Conservation (phyloP, 2,888 invertebrate genomes). For the Augiades crinisus region DNA sequence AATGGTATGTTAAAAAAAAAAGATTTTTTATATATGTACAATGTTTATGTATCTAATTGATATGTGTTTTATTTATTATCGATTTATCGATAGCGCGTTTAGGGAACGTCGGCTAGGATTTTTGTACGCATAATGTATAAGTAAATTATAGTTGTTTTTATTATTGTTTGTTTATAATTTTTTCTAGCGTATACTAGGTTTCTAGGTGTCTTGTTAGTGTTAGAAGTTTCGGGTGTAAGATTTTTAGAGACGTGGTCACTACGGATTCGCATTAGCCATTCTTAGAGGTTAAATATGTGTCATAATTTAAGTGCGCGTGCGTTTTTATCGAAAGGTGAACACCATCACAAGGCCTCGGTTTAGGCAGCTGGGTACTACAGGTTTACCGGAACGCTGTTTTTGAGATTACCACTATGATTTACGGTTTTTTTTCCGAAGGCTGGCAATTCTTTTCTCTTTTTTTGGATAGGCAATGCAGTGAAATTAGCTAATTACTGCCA, state of each 20-base stretch:
- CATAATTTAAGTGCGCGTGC: conserved; percentile 50
- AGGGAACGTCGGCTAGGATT: conserved; percentile 63
- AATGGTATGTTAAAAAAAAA: conserved; percentile 50
- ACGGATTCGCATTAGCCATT: conserved; percentile 56
- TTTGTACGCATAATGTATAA: conserved; percentile 79
- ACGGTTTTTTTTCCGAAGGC: conserved; percentile 2
- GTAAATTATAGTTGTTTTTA: conserved; percentile 80
- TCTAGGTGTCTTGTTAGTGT: conserved; percentile 56
- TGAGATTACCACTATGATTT: conserved; percentile 19
- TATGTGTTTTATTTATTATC: conserved; percentile 68
- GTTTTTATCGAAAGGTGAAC: conserved; percentile 18
- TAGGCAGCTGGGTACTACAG: conserved; percentile 15
- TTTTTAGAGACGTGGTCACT: conserved; percentile 45
- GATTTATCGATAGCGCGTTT: conserved; percentile 60
- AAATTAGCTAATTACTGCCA: neutral
- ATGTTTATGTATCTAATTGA: conserved; percentile 72
- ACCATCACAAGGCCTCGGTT: conserved; percentile 43
- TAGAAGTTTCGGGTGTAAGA: conserved; percentile 54
- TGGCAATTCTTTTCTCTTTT: neutral
- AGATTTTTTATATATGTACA: conserved; percentile 72
- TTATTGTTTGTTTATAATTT: conserved; percentile 50
- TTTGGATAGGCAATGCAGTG: neutral
- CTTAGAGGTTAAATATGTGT: conserved; percentile 58
- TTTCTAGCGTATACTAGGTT: conserved; percentile 55
- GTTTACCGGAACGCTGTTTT: conserved; percentile 15